These are phyloP conservation scores for Erannis defoliaria DNA, from an alignment of 2,888 invertebrate genomes.

Conservation along the genomic window DNA sequence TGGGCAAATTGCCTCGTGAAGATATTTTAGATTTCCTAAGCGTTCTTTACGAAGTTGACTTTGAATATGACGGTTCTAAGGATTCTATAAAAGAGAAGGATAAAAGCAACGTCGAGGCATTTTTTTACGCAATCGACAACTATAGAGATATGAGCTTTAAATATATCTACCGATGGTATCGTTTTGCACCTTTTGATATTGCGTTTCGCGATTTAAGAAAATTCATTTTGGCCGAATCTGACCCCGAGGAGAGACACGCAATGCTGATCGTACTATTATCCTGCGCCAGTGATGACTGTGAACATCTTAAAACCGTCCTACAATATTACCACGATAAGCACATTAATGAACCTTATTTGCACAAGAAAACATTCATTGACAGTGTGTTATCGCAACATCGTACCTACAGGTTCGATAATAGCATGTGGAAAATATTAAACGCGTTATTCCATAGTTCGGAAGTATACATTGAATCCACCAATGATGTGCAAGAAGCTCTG, in stretches of 20 bases:
- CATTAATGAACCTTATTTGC: conserved; percentile 24
- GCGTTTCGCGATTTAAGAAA: conserved; percentile 61
- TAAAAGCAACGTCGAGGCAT: conserved; percentile 46
- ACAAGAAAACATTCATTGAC: conserved; percentile 20
- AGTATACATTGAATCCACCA: conserved; percentile 26
- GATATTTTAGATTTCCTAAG: conserved; percentile 9
- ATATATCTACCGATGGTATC: conserved; percentile 58
- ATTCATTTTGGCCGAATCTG: conserved; percentile 41
- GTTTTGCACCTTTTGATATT: conserved; percentile 59
- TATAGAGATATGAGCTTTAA: background rate
- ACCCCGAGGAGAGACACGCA: conserved; percentile 1
- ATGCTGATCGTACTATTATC: conserved; percentile 19
- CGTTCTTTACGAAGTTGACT: background rate
- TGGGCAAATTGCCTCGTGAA: conserved; percentile 10
- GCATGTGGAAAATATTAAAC: conserved; percentile 17
- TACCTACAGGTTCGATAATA: conserved; percentile 20
- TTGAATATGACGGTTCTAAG: background rate
- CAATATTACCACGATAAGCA: conserved; percentile 31
- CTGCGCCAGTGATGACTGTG: conserved; percentile 10
- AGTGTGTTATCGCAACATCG: conserved; percentile 11
- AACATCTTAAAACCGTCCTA: conserved; percentile 16
- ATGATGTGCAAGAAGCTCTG: conserved; percentile 23
- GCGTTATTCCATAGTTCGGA: conserved; percentile 28
- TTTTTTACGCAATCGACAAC: conserved; percentile 40
- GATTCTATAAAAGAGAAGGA: conserved; percentile 32